Evolutionary conservation across 1,140 invertebrate species (phyloP).

Genomic region (Calliopsis andreniformis): DNA sequence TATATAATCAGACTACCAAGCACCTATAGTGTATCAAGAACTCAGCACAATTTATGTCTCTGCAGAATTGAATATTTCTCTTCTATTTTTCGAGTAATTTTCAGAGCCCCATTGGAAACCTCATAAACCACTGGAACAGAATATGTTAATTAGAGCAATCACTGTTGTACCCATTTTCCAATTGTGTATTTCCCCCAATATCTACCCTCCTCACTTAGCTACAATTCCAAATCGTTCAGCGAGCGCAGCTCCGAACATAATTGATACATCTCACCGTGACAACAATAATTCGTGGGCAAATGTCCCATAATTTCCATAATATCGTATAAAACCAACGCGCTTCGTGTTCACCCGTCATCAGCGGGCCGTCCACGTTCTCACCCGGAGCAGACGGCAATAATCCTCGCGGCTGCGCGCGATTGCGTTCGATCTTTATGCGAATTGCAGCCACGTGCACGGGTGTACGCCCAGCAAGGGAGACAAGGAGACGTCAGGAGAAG

Average conservation of each 20-base stretch:
- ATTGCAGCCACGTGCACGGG: slow-evolving; percentile 34
- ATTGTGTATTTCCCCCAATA: too few species aligned
- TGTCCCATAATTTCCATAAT: slow-evolving; percentile 41
- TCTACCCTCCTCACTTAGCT: too few species aligned
- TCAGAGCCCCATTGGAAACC: too few species aligned
- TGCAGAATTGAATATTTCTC: too few species aligned
- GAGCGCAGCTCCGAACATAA: slow-evolving; percentile 19
- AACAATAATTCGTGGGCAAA: slow-evolving; percentile 16
- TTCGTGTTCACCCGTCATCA: slow-evolving; percentile 37
- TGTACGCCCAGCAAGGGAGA: not conserved
- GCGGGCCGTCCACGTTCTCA: slow-evolving; percentile 71
- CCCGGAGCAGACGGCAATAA: slow-evolving; percentile 73
- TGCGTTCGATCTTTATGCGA: slow-evolving; percentile 48
- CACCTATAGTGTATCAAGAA: too few species aligned
- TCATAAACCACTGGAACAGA: too few species aligned
- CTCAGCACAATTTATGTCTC: too few species aligned
- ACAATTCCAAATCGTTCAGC: too few species aligned
- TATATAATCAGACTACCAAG: too few species aligned
- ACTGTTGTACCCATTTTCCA: too few species aligned
- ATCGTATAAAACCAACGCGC: slow-evolving; percentile 22
- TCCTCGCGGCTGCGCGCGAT: slow-evolving; percentile 53
- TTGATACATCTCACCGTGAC: not conserved
- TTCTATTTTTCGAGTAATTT: too few species aligned
- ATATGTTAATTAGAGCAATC: too few species aligned
- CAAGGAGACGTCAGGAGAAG: slow-evolving; percentile 7